These are phyloP conservation scores for Aspidiotus destructor DNA, from an alignment of 2,888 invertebrate genomes.

Conservation along the genomic window DNA sequence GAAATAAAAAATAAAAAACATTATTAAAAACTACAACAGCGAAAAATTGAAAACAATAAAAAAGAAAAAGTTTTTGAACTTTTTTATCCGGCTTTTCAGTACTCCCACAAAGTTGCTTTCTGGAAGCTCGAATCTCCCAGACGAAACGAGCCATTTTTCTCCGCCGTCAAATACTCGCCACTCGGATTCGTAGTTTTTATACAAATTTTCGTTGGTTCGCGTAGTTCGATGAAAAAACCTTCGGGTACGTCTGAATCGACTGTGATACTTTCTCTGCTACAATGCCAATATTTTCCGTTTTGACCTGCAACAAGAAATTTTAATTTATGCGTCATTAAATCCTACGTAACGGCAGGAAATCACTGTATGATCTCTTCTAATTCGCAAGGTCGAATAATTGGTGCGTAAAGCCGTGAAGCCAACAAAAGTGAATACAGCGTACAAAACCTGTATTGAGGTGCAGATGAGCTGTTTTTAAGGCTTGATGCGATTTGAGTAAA, in stretches of 20 bases:
- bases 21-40: constrained; percentile 1
- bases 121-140: constrained; percentile 67
- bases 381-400: too few species aligned
- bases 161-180: constrained; percentile 72
- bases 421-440: too few species aligned
- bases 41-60: constrained; percentile 4
- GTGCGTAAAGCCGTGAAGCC: too few species aligned
- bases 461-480: too few species aligned
- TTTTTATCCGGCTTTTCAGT: constrained; percentile 45
- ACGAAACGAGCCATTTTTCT: constrained; percentile 84
- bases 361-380: too few species aligned
- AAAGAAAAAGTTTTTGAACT: constrained; percentile 1
- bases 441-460: too few species aligned
- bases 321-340: not conserved
- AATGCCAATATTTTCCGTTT: constrained; percentile 90
- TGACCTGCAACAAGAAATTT: constrained; percentile 53
- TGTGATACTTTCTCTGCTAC: constrained; percentile 74
- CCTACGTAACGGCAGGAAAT: too few species aligned
- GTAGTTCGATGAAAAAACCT: constrained; percentile 83
- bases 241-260: constrained; percentile 75
- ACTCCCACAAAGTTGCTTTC: constrained; percentile 86
- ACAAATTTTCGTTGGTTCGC: constrained; percentile 84
- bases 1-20: constrained; percentile 2
- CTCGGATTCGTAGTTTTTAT: constrained; percentile 57
- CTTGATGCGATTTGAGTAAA: too few species aligned